phyloP scores from a whole-genome alignment of 1,140 invertebrate species.

The Lepidostoma basale region DNA sequence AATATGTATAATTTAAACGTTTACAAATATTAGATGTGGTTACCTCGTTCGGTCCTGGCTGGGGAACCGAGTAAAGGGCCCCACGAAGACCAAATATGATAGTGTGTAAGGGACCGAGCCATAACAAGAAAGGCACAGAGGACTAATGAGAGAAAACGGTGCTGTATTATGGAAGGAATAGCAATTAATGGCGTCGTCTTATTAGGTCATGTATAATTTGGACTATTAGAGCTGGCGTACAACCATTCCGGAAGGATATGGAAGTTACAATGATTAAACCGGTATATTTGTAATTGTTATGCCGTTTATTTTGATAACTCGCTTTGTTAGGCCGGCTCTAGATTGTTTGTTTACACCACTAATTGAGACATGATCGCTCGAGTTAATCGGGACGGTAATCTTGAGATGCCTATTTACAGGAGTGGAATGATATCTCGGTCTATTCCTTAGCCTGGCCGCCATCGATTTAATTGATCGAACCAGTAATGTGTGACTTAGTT shows the following conservation, averaged over 20 bases:
- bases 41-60: background rate
- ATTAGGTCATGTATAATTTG: constrained; percentile 29
- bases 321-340: background rate
- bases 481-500: constrained; percentile 6
- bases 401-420: too few species aligned
- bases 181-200: constrained; percentile 28
- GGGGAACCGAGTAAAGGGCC: background rate
- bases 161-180: constrained; percentile 18
- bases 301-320: constrained; percentile 10
- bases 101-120: constrained; percentile 12
- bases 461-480: background rate
- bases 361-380: background rate
- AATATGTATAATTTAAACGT: too few species aligned
- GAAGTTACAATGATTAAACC: constrained; percentile 17
- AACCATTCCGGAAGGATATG: constrained; percentile 16
- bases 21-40: too few species aligned
- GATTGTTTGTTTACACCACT: background rate
- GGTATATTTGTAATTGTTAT: constrained; percentile 24
- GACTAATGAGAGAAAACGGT: constrained; percentile 27
- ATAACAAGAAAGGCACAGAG: constrained; percentile 28
- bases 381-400: too few species aligned
- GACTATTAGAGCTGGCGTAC: constrained; percentile 22
- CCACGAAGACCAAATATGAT: background rate
- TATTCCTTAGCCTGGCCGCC: too few species aligned
- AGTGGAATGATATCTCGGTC: too few species aligned